These are phyloP conservation scores for Copidosoma aretas DNA, from an alignment of 2,888 invertebrate species.

Conservation along the genomic window DNA sequence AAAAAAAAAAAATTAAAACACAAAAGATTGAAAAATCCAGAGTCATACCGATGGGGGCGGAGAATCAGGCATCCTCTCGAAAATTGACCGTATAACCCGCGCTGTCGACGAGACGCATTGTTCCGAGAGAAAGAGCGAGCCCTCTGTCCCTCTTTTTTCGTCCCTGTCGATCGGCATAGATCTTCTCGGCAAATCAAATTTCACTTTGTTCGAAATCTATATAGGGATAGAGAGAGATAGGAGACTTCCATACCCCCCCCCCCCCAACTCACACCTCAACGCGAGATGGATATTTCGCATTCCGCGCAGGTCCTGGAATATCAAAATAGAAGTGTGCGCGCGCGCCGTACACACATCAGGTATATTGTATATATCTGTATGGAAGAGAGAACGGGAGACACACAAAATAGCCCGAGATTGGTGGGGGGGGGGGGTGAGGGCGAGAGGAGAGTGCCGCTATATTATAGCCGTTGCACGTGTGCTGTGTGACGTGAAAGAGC, in stretches of 20 bases:
- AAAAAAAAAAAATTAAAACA: not conserved
- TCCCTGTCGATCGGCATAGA: conserved; percentile 42
- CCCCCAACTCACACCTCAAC: not conserved
- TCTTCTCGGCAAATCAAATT: conserved; percentile 52
- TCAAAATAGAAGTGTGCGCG: conserved; percentile 55
- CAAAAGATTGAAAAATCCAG: not conserved
- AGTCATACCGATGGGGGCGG: not conserved
- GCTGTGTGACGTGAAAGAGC: not conserved
- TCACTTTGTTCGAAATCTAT: conserved; percentile 59
- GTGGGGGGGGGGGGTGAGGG: conserved; percentile 11
- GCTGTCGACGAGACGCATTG: conserved; percentile 7
- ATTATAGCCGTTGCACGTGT: conserved; percentile 49
- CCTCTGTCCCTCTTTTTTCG: not conserved
- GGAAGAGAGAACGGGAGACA: conserved; percentile 37
- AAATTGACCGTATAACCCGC: not conserved
- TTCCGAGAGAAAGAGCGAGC: not conserved
- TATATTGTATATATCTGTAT: not conserved
- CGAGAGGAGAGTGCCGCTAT: conserved; percentile 56
- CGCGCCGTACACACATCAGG: conserved; percentile 41
- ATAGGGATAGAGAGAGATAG: conserved; percentile 16
- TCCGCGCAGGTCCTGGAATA: conserved; percentile 51
- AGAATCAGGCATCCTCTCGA: not conserved
- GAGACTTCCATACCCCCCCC: conserved; percentile 6
- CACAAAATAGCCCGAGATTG: conserved; percentile 56
- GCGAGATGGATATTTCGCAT: conserved; percentile 52